A percentile compares a stretch with the other conserved stretches of the same genome.
These are phyloP conservation scores for Brenthis ino DNA, from an alignment of 2,888 invertebrate genomes.

Conservation along the genomic window DNA sequence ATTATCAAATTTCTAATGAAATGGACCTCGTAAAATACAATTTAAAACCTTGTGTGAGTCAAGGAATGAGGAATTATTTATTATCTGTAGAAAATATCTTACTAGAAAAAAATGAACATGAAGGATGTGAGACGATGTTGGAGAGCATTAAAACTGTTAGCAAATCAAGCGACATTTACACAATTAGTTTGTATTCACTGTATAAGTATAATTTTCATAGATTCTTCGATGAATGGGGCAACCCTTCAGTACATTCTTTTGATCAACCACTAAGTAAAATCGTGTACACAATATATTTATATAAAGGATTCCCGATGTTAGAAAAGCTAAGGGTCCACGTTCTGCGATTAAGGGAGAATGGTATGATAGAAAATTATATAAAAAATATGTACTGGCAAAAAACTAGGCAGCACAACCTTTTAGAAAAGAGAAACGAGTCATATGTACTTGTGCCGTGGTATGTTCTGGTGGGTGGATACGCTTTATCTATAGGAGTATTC, in stretches of 20 bases:
- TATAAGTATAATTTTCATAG: constrained; percentile 49
- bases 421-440: constrained; percentile 23
- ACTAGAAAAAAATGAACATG: constrained; percentile 20
- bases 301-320: constrained; percentile 61
- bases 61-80: constrained; percentile 39
- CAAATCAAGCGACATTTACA: constrained; percentile 47
- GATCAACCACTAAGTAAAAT: constrained; percentile 49
- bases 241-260: constrained; percentile 40
- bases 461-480: constrained; percentile 46
- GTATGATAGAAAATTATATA: constrained; percentile 45
- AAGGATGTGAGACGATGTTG: constrained; percentile 41
- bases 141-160: constrained; percentile 51
- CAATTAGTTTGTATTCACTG: constrained; percentile 46
- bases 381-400: constrained; percentile 23
- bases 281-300: constrained; percentile 55
- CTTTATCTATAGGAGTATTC: constrained; percentile 44
- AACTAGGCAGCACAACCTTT: constrained; percentile 13
- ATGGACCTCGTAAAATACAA: constrained; percentile 44
- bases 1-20: constrained; percentile 52
- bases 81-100: constrained; percentile 23
- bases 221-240: constrained; percentile 49
- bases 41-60: constrained; percentile 55
- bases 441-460: constrained; percentile 52
- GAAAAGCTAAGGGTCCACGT: constrained; percentile 44
- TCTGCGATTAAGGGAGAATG: constrained; percentile 54